phyloP scores from a whole-genome alignment of 2,113 vertebrate genomes.

The Danionella cerebrum region DNA sequence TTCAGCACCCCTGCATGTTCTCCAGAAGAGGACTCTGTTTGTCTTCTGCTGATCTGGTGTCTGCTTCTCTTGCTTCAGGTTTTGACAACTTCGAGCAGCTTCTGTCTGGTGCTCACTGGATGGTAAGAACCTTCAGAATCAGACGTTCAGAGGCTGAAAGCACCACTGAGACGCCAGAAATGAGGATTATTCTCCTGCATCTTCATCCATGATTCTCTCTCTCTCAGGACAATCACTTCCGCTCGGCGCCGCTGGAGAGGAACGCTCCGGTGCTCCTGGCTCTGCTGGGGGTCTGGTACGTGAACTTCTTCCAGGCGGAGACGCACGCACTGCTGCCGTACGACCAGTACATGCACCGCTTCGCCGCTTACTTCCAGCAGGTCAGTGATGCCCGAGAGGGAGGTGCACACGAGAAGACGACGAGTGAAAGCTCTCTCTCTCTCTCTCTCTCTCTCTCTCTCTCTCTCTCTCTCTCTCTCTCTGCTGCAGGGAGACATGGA shows the following conservation, averaged over 20 bases:
- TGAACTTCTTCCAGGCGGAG: conserved; percentile 89
- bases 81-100: conserved; percentile 84
- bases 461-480: no score
- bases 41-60: not conserved
- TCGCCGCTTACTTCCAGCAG: conserved; percentile 98
- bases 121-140: no score
- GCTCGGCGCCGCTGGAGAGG: conserved; percentile 77
- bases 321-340: conserved; percentile 91
- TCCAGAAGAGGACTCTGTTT: not conserved
- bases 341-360: conserved; percentile 97
- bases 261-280: conserved; percentile 84
- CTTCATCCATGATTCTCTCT: no score
- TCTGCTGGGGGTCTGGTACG: conserved; percentile 91
- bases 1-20: not conserved
- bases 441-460: no score
- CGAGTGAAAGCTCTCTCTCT: no score
- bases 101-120: conserved; percentile 91
- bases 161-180: no score
- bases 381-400: no score
- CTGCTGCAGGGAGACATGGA: conserved; percentile 97
- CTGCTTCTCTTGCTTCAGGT: conserved; percentile 43
- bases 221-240: conserved; percentile 87
- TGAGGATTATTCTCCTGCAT: no score
- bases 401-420: no score
- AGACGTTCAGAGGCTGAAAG: no score